Base-by-base conservation (phyloP, 2,113 vertebrate genomes). In the Antigone vipio region DNA sequence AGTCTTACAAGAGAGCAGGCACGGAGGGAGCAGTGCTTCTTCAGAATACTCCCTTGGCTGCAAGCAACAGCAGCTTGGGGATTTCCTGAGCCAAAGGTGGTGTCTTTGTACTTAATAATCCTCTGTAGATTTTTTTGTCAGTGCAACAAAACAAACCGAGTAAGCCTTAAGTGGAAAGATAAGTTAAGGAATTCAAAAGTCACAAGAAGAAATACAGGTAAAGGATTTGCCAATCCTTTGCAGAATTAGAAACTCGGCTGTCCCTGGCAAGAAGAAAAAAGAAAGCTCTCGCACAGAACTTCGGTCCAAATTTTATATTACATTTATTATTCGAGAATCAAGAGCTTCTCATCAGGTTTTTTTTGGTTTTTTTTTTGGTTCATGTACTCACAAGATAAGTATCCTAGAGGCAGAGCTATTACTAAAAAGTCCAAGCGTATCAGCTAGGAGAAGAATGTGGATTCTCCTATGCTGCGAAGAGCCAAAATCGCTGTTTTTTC, bases 81-180 rank as follows among this genome's bases (percentile, higher is more conserved):
- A 95, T 92, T 95, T 95, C 93, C 93, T 29, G 64, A 85, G 56
- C 84, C 76, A 92, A 68, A 92, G 34, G 56, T 34, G 66, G 26
- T 64, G 60, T 15, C 40, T 85, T 81, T 78, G 62, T 56, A 49
- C 22, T 81, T 78, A 23, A 67, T 59, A 86, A 75, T 40, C 29
- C 44, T 32, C 73, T 15, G 20, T 4, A 68, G 24, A 55, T 47
- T 73, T 76, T 44, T 77, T 59, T 74, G 1, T 64, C 71, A 15
- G 66, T 19, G n/a, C 40, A 80, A 66, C 45, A 80, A 89, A 89
- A 69, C 45, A 88, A 74, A 64, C 10, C 11, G 59, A 69, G 27
- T n/a, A 74, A 77, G 34, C n/a, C 30, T 50, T 19, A 80, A 59
- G 34, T 20, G 44, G 42, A 93, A 88, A 92, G 88, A 40, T 50